phyloP scores from a whole-genome alignment of 2,797 vertebrate species.

The Caiman crocodilus region DNA sequence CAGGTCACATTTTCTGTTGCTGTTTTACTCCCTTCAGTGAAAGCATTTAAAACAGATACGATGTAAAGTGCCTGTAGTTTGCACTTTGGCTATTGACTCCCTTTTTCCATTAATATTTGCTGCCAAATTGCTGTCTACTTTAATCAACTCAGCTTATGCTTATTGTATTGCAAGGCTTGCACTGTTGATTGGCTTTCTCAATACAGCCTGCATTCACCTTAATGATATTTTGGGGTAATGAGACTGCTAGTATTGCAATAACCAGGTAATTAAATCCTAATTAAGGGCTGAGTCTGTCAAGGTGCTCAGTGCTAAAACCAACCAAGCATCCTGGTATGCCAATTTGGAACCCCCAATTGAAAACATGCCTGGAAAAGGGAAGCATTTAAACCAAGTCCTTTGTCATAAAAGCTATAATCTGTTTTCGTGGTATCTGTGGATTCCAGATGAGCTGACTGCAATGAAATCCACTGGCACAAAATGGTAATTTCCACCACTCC shows the following conservation, averaged over 20 bases:
- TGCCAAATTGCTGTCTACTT: conserved; percentile 50
- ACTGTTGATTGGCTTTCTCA: conserved; percentile 50
- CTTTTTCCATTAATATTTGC: conserved; percentile 37
- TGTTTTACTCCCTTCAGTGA: conserved; percentile 15
- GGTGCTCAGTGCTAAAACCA: conserved; percentile 23
- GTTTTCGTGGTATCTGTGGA: conserved; percentile 59
- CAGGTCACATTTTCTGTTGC: conserved; percentile 23
- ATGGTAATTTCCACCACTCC: conserved; percentile 47
- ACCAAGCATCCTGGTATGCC: conserved; percentile 11
- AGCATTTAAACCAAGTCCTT: conserved; percentile 12
- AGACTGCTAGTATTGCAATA: conserved; percentile 62
- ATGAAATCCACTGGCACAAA: conserved; percentile 44
- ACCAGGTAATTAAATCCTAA: conserved; percentile 69
- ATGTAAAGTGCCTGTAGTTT: conserved; percentile 64
- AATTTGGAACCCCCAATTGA: conserved; percentile 7
- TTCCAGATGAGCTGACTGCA: conserved; percentile 33
- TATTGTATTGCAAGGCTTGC: conserved; percentile 46
- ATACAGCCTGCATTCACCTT: conserved; percentile 51
- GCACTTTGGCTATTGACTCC: conserved; percentile 19
- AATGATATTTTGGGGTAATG: conserved; percentile 65
- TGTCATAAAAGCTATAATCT: background rate
- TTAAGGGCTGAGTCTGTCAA: conserved; percentile 47
- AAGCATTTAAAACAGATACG: conserved; percentile 42
- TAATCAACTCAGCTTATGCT: conserved; percentile 35
- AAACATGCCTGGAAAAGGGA: background rate